Base-by-base conservation (phyloP, 2,888 invertebrate species). In the Adelognathus sp. region DNA sequence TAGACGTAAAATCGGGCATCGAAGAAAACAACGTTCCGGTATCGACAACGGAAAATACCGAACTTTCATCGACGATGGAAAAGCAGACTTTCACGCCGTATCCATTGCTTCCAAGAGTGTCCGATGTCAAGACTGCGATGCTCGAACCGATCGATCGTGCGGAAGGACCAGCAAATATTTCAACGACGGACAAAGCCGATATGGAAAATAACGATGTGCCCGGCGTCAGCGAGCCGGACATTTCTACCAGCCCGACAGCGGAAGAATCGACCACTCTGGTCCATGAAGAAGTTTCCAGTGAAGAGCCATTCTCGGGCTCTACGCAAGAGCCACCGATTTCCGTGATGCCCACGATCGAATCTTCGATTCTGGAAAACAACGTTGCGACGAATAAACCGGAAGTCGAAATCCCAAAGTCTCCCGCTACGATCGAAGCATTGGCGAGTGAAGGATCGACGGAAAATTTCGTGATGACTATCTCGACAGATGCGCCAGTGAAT, bases 11-110 rank as follows among this genome's bases (percentile, higher is more conserved):
- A 50, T 36, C 44, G 18, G 61, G 27, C 4, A 50, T 31, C 36
- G 41, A 21, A 1, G 54, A 54, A 16, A 70, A 64, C 7, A n/a
- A 71, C 33, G 14, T 46, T 44, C 27, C 76, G 7, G 21, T 27
- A 3, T 31, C 60, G 1, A 76, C 77, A 3, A 61, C 81, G n/a
- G 66, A 80, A 21, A 69, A 52, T n/a, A 33, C 44, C 16, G 31
- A 77, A 16, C 61, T 66, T 31, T 61, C 52, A 9, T 52, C 71
- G 5, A 73, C 61, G 11, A 46, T 36, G 4, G 80, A 80, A 6
- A 52, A 27, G 24, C 61, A 81, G 6, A 80, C 50, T 39, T 81
- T 81, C 44, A 84, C 84, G 7, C 84, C 86, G 0, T 85, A 87
- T 72, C 83, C 86, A 1, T 27, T 85, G 4, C 21, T 83, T 2